Evolutionary conservation across 2,797 vertebrate species (phyloP).

Genomic region (Notolepis coatsorum): DNA sequence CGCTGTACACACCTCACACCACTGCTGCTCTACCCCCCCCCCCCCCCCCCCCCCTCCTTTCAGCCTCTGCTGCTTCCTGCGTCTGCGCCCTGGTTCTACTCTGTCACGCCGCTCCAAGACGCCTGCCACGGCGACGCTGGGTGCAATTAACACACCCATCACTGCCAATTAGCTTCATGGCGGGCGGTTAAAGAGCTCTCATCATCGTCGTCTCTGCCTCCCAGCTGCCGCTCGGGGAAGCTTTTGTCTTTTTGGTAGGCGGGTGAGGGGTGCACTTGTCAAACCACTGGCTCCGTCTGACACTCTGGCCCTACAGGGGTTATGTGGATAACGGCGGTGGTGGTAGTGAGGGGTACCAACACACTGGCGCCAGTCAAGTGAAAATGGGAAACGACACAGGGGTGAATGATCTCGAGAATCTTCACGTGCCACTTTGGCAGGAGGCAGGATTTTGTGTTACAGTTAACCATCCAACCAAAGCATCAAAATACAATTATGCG

Average conservation of each 20-base stretch:
- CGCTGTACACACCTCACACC: conserved; percentile 37
- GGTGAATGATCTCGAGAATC: conserved; percentile 7
- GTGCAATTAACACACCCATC: conserved; percentile 79
- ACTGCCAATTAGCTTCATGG: conserved; percentile 77
- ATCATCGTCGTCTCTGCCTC: conserved; percentile 60
- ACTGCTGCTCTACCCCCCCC: background rate
- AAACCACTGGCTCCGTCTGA: conserved; percentile 46
- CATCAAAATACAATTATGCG: background rate
- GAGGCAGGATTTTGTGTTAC: conserved; percentile 11
- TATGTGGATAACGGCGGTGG: background rate
- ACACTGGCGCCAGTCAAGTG: conserved; percentile 34
- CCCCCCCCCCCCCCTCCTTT: conserved; percentile 11
- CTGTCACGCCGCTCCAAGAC: conserved; percentile 53
- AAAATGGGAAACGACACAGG: conserved; percentile 41
- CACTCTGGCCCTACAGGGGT: conserved; percentile 23
- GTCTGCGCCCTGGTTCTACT: conserved; percentile 32
- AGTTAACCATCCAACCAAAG: conserved; percentile 33
- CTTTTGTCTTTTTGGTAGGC: conserved; percentile 52
- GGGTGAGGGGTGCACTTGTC: conserved; percentile 55
- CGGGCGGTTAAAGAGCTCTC: conserved; percentile 72
- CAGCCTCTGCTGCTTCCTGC: conserved; percentile 37
- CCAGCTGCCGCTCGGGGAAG: conserved; percentile 48
- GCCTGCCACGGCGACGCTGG: conserved; percentile 62
- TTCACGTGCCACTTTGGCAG: background rate
- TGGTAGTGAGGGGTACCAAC: background rate